These are phyloP conservation scores for Cherax destructor DNA, from an alignment of 1,140 invertebrate species.

Conservation along the genomic window DNA sequence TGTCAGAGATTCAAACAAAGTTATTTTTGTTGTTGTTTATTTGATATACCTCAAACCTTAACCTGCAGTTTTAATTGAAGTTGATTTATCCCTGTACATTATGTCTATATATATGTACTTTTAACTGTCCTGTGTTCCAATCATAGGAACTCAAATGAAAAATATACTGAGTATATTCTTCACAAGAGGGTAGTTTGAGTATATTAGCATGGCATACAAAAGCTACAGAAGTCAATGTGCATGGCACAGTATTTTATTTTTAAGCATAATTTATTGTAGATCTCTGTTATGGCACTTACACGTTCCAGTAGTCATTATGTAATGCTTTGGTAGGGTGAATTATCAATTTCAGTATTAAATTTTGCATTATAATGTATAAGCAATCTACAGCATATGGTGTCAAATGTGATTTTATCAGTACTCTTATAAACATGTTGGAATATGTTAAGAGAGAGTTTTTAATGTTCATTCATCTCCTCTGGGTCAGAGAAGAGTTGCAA, in stretches of 20 bases:
- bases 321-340: not conserved
- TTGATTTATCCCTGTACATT: not conserved
- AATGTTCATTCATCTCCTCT: not conserved
- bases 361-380: not conserved
- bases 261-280: not conserved
- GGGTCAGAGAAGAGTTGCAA: conserved; percentile 4
- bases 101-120: not conserved
- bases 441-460: not conserved
- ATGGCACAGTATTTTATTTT: not conserved
- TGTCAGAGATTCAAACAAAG: not conserved
- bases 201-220: not conserved
- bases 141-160: not conserved
- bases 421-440: not conserved
- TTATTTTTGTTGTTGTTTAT: not conserved
- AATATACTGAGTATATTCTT: not conserved
- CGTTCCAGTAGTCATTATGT: not conserved
- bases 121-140: not conserved
- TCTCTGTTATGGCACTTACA: not conserved
- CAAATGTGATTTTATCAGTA: not conserved
- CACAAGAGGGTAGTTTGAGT: not conserved
- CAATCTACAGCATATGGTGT: not conserved
- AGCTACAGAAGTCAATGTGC: not conserved
- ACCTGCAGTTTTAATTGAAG: too few species aligned
- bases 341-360: not conserved
- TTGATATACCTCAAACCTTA: conserved; percentile 2